Evolutionary conservation across 2,797 vertebrate species (phyloP).

Genomic region (Macropodus opercularis): DNA sequence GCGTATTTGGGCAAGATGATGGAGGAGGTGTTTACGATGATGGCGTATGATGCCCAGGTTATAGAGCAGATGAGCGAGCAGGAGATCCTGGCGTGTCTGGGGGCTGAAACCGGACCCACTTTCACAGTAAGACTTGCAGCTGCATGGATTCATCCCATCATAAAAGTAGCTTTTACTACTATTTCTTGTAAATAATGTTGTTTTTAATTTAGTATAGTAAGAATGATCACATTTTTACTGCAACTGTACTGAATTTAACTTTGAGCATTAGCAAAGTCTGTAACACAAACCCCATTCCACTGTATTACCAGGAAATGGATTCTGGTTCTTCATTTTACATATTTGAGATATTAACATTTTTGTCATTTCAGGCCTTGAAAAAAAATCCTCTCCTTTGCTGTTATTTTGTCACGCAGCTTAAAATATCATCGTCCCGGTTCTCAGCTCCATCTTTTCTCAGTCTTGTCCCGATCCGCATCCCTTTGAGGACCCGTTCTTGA

Average conservation of each 20-base stretch:
- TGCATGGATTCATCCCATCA: not conserved
- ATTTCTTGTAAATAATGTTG: too few relatives aligned
- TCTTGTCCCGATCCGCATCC: slow-evolving; percentile 44
- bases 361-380: slow-evolving; percentile 32
- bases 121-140: slow-evolving; percentile 64
- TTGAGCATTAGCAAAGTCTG: not conserved
- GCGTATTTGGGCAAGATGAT: slow-evolving; percentile 82
- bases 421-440: slow-evolving; percentile 33
- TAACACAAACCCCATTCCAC: slow-evolving; percentile 16
- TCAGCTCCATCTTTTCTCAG: slow-evolving; percentile 45
- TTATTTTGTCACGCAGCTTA: slow-evolving; percentile 33
- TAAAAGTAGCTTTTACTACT: too few relatives aligned
- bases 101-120: slow-evolving; percentile 83
- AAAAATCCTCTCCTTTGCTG: slow-evolving; percentile 7
- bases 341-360: slow-evolving; percentile 35
- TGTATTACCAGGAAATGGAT: slow-evolving; percentile 23
- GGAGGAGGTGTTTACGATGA: slow-evolving; percentile 89
- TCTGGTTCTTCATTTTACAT: slow-evolving; percentile 38
- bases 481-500: slow-evolving; percentile 35
- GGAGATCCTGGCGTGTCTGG: slow-evolving; percentile 89
- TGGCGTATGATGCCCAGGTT: slow-evolving; percentile 84
- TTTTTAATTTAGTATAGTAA: too few relatives aligned
- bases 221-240: too few relatives aligned
- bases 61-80: slow-evolving; percentile 88
- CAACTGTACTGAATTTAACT: not conserved